Conservation (phyloP, 2,888 invertebrate genomes). For the Petrolisthes manimaculis region DNA sequence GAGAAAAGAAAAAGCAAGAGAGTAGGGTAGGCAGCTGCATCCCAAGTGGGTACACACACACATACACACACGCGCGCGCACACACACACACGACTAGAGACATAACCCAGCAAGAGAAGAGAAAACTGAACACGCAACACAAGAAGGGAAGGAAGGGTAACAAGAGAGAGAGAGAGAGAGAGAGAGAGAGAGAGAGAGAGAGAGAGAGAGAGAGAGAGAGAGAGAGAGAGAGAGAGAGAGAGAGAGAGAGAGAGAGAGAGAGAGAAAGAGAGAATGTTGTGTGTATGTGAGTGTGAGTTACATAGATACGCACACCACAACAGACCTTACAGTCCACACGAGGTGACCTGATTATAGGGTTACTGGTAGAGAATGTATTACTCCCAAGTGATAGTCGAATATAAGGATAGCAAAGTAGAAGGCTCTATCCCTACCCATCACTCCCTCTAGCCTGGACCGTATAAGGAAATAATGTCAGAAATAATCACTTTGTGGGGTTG, state of each 20-base stretch:
- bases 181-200: slow-evolving; percentile 14
- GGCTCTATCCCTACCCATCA: too few relatives aligned
- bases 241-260: slow-evolving; percentile 14
- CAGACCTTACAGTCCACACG: too few relatives aligned
- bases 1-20: too few relatives aligned
- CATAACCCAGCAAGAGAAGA: not conserved
- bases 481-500: too few relatives aligned
- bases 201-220: slow-evolving; percentile 22
- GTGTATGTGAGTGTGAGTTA: not conserved
- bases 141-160: not conserved
- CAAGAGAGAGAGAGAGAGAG: not conserved
- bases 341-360: too few relatives aligned
- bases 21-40: too few relatives aligned
- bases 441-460: too few relatives aligned
- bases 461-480: too few relatives aligned
- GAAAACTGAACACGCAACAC: not conserved
- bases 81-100: not conserved
- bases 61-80: not conserved
- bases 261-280: not conserved
- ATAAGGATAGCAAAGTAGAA: too few relatives aligned
- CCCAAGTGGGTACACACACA: not conserved
- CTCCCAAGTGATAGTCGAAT: not conserved
- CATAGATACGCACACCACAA: too few relatives aligned
- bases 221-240: slow-evolving; percentile 25
- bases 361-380: too few relatives aligned